A percentile compares a stretch with the other conserved stretches of the same genome.
Evolutionary conservation across 2,888 invertebrate genomes (phyloP).

Genomic region (Venustoraphidia nigricollis): DNA sequence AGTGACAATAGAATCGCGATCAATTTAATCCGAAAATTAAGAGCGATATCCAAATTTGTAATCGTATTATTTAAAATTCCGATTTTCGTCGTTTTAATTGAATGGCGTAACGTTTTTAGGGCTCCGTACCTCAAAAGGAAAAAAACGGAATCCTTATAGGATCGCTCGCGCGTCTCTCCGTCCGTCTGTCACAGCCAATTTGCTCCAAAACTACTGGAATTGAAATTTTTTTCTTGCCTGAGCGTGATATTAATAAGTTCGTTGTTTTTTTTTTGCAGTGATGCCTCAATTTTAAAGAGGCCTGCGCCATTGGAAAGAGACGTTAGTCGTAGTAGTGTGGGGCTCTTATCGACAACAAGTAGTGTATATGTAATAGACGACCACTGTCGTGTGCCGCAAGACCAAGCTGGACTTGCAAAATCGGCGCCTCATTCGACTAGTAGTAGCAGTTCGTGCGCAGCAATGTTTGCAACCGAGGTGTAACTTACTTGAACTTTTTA

Average conservation of each 20-base stretch:
- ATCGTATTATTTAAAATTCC: no score
- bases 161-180: no score
- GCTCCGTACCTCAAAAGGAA: no score
- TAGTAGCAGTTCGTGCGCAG: constrained; percentile 20
- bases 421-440: constrained; percentile 9
- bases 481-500: constrained; percentile 27
- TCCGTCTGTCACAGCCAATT: no score
- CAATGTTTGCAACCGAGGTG: constrained; percentile 62
- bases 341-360: constrained; percentile 22
- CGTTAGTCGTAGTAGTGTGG: constrained; percentile 17
- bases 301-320: constrained; percentile 38
- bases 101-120: no score
- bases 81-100: no score
- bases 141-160: no score
- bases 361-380: constrained; percentile 61
- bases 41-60: no score
- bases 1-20: no score
- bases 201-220: no score
- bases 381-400: constrained; percentile 51
- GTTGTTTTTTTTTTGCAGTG: constrained; percentile 34
- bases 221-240: background rate
- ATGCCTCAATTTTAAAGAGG: constrained; percentile 53
- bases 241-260: constrained; percentile 4
- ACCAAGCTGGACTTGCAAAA: constrained; percentile 15
- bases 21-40: no score